These are phyloP conservation scores for Marmota flaviventris DNA, from an alignment of 2,113 vertebrate species.

Conservation along the genomic window DNA sequence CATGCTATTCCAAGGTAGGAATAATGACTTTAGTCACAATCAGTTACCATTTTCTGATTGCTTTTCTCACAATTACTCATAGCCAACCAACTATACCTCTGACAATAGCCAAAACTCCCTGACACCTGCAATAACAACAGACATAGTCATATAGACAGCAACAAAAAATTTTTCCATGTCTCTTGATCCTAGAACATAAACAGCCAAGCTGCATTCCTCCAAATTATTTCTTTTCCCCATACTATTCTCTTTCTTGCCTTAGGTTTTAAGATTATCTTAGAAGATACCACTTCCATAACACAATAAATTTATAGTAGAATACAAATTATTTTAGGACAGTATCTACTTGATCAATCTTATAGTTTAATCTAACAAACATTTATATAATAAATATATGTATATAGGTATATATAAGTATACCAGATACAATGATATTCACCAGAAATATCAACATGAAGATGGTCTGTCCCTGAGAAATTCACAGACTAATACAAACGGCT, in stretches of 20 bases:
- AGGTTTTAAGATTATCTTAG: slow-evolving; percentile 44
- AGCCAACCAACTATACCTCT: not conserved
- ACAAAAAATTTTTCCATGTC: not conserved
- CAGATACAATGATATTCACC: slow-evolving; percentile 36
- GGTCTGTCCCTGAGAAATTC: slow-evolving; percentile 39
- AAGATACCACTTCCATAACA: not conserved
- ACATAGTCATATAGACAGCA: not conserved
- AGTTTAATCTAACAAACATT: too few relatives aligned
- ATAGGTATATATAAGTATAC: not conserved
- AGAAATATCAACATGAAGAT: slow-evolving; percentile 26
- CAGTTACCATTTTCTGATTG: slow-evolving; percentile 57
- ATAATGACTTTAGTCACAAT: slow-evolving; percentile 31
- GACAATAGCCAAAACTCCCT: slow-evolving; percentile 2
- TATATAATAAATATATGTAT: too few relatives aligned
- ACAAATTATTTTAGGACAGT: not conserved
- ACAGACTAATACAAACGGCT: slow-evolving; percentile 5
- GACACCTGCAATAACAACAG: not conserved
- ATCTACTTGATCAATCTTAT: not conserved
- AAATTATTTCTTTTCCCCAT: slow-evolving; percentile 33
- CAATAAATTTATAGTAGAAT: slow-evolving; percentile 38
- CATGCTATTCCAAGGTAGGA: not conserved
- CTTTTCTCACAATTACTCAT: slow-evolving; percentile 5
- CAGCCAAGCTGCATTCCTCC: not conserved
- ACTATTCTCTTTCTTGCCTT: slow-evolving; percentile 44
- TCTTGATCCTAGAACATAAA: not conserved